These are phyloP conservation scores for Choristoneura fumiferana DNA, from an alignment of 1,140 invertebrate genomes.

Conservation along the genomic window DNA sequence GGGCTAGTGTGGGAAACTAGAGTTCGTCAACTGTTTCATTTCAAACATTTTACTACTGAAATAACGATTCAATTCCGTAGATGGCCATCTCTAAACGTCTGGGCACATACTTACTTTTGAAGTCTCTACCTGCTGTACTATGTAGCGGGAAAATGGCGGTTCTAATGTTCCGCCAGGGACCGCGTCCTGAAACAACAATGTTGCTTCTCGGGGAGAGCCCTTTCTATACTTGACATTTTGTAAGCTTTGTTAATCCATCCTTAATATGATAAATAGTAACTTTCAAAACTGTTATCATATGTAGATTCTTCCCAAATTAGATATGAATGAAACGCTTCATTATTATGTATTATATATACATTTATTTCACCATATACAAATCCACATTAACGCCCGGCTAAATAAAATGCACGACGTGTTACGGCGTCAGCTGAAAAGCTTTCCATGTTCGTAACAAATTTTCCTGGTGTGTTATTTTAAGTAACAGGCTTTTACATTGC, in stretches of 20 bases:
- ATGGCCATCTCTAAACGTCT: slow-evolving; percentile 5
- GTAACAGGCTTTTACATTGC: no score
- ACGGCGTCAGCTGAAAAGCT: no score
- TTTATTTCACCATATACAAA: no score
- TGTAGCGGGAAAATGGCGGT: slow-evolving; percentile 9
- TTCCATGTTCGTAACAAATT: no score
- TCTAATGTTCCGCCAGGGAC: slow-evolving; percentile 29
- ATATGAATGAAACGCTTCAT: no score
- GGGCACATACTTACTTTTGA: not conserved
- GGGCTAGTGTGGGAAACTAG: not conserved
- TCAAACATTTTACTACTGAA: not conserved
- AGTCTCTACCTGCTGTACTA: not conserved
- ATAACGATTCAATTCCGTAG: slow-evolving; percentile 4
- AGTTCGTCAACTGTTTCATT: not conserved
- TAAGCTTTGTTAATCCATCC: not conserved
- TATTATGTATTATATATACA: no score
- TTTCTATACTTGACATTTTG: slow-evolving; percentile 2
- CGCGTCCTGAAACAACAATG: slow-evolving; percentile 27
- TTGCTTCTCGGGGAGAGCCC: slow-evolving; percentile 5
- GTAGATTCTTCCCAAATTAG: no score
- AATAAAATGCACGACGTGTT: no score
- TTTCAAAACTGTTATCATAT: not conserved
- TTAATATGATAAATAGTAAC: not conserved
- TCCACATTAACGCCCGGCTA: no score
- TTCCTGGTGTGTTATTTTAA: no score